Evolutionary conservation across 2,797 vertebrate genomes (phyloP), one percentile per base, ranked within the genome.

Genomic region (Melopsittacus undulatus): DNA sequence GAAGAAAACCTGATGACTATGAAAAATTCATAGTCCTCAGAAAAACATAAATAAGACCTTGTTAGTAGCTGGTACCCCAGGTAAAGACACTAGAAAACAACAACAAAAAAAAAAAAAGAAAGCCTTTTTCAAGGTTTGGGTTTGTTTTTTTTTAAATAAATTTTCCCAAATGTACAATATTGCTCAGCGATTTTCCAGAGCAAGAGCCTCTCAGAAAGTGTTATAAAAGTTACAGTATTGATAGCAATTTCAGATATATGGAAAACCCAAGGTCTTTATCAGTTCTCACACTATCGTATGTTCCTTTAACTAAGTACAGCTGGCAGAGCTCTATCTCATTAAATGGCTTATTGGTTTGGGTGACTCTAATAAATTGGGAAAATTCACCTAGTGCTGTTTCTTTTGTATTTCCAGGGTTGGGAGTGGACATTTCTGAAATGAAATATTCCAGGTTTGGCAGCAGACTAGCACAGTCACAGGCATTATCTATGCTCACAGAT

Each of bases 221-320:
- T 83, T 51, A 57, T 67, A 36, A 59, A 83, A 78, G 15, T 75
- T 75, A 72, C 13, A 32, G 30, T 57, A 83, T 59, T 79, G 59
- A 73, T 38, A 88, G 49, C 36, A 74, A 48, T 74, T 94, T 94
- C 52, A 85, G 62, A 74, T 36, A 81, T 87, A 78, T 52, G 51
- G 68, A 88, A 92, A 63, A 69, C 15, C 5, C 61, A 83, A 72
- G 5, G 43, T 91, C 62, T 86, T 87, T 69, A 63, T 95, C 56
- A 91, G 29, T 82, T 94, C 94, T 90, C 51, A 90, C 80, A 83
- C 83, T 54, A 12, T 29, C 19, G 59, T 63, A 88, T 76, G 49
- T 91, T 94, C 42, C 43, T 90, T 92, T 82, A 90, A 67, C 69
- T 59, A 81, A 88, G 73, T 89, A 61, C 64, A 89, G 51, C 29